Evolutionary conservation across 2,113 vertebrate genomes (phyloP).

Genomic region (Rissa tridactyla): DNA sequence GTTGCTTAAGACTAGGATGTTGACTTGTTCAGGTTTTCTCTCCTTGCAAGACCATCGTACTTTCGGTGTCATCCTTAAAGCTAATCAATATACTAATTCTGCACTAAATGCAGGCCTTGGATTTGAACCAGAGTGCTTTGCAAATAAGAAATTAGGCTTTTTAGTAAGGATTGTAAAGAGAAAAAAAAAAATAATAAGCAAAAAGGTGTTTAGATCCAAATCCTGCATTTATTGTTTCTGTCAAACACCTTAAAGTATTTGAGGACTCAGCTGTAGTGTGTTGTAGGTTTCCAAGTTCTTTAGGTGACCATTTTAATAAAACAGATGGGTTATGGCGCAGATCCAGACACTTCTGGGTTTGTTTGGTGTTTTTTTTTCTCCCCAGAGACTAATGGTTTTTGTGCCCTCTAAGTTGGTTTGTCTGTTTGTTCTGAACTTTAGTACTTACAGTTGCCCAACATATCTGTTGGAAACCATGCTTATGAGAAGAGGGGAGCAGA

Average conservation of each 20-base stretch:
- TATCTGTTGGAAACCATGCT: slow-evolving; percentile 87
- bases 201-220: not conserved
- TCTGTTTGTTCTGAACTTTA: slow-evolving; percentile 55
- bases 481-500: slow-evolving; percentile 76
- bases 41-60: not conserved
- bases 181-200: not conserved
- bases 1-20: not conserved
- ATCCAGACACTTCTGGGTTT: not conserved
- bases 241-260: not conserved
- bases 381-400: not conserved
- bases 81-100: not conserved
- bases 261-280: not conserved
- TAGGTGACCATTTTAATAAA: not conserved
- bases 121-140: not conserved
- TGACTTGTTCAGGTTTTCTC: not conserved
- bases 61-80: not conserved
- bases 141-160: not conserved
- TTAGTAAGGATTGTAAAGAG: not conserved
- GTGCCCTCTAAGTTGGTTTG: not conserved
- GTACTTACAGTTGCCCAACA: slow-evolving; percentile 83
- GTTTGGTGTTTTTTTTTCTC: not conserved
- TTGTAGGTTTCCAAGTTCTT: not conserved
- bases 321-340: not conserved
- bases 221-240: not conserved
- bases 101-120: not conserved